Base-by-base conservation (phyloP, 1,140 invertebrate species). In the Drosophila teissieri region DNA sequence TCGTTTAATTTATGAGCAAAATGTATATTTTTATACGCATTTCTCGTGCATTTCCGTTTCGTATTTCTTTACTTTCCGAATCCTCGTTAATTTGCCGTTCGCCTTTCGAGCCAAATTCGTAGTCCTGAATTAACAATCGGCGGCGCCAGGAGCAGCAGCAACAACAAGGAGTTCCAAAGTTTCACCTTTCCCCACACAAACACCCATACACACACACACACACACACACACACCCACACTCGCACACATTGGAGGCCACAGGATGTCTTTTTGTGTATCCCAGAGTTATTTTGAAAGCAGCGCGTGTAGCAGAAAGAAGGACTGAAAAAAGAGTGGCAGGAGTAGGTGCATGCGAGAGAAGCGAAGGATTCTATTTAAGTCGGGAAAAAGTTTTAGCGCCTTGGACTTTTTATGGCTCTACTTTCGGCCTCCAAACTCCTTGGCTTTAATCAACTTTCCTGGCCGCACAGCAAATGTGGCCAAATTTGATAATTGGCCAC, bases 1-100 rank as follows among this genome's bases (percentile, higher is more conserved):
- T 88, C 80, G 82, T 88, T 89, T 88, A 84, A 88, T 88, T 88
- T 88, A 88, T 90, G 76, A 70, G 61, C 57, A 88, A 89, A 90
- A 73, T 88, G 77, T 88, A 88, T 88, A 88, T 83, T 88, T 88
- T 85, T 76, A 70, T 83, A 83, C 75, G 62, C 79, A 77, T 72
- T 84, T 72, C 65, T 78, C 65, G 73, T 80, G 84, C 69, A 89
- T 84, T 89, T 52, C 44, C 24, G 56, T 48, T 72, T 65, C 67
- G 44, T 48, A 40, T 84, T 62, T 62, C 74, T 44, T 78, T 55
- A 62, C 22, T 56, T 77, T 64, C 40, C 37, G 42, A 34, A 37
- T 65, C 54, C 63, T 63, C 75, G 69, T 80, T 84, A 89, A 89
- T 80, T 89, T 89, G 73, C 65, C 73, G 62, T 86, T 79, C 64